These are phyloP conservation scores for Salvator merianae DNA, from an alignment of 2,113 vertebrate species.

Conservation along the genomic window DNA sequence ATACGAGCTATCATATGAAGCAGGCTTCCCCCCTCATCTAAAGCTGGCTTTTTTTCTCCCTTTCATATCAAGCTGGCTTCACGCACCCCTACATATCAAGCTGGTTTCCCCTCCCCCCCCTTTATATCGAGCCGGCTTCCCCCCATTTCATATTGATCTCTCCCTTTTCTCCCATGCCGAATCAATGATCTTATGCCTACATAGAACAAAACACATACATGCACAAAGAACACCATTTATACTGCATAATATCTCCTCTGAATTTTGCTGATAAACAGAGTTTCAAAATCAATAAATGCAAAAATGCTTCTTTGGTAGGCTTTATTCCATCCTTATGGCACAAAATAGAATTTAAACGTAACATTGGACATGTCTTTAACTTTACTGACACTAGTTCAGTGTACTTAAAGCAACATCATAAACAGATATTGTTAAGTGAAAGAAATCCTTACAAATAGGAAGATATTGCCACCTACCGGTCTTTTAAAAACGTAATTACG, in stretches of 20 bases:
- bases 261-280: neutral
- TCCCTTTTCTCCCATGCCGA: no score
- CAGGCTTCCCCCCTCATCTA: neutral
- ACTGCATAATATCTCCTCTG: neutral
- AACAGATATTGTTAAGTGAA: conserved; percentile 59
- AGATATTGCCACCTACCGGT: conserved; percentile 69
- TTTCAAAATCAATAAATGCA: conserved; percentile 2
- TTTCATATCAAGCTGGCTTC: no score
- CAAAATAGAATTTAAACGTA: conserved; percentile 80
- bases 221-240: neutral
- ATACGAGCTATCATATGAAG: neutral
- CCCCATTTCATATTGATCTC: no score
- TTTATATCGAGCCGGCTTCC: neutral
- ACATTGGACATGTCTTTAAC: conserved; percentile 72
- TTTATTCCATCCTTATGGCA: conserved; percentile 83
- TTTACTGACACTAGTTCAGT: conserved; percentile 71
- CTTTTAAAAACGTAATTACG: conserved; percentile 8
- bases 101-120: no score
- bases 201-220: neutral
- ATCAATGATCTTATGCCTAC: no score
- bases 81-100: no score
- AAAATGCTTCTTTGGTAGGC: conserved; percentile 27
- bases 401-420: conserved; percentile 64
- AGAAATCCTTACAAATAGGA: conserved; percentile 61
- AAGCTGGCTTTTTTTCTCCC: no score